Evolutionary conservation across 1,140 invertebrate genomes (phyloP).

Genomic region (Caenorhabditis brenneri): DNA sequence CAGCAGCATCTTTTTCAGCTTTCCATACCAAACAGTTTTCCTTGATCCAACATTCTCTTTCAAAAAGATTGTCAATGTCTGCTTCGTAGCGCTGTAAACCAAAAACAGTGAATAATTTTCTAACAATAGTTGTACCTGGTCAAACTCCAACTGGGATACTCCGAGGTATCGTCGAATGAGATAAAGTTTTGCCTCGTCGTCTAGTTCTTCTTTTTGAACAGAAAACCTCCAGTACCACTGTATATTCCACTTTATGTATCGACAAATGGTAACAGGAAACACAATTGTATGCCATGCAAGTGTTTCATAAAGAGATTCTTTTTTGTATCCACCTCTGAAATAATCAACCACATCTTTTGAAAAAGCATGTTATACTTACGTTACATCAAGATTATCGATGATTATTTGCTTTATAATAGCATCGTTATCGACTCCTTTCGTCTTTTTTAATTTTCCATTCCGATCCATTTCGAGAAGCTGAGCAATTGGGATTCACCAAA

Average conservation of each 20-base stretch:
- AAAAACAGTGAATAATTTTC: constrained; percentile 29
- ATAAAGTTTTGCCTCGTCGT: constrained; percentile 82
- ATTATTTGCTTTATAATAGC: constrained; percentile 81
- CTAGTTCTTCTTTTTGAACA: constrained; percentile 80
- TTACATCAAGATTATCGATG: constrained; percentile 87
- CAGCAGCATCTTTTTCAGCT: constrained; percentile 81
- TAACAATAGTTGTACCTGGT: too few relatives aligned
- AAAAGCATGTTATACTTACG: constrained; percentile 66
- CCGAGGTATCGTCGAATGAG: constrained; percentile 81
- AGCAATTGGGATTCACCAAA: background rate
- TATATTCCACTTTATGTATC: constrained; percentile 80
- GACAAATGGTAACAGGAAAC: constrained; percentile 78
- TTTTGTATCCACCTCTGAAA: constrained; percentile 82
- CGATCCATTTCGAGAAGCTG: constrained; percentile 72
- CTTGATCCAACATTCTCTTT: constrained; percentile 81
- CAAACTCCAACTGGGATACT: constrained; percentile 75
- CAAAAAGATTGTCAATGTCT: constrained; percentile 79
- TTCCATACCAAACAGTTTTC: constrained; percentile 83
- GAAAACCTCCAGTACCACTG: constrained; percentile 82
- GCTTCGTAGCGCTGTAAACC: constrained; percentile 77
- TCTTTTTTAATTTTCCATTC: constrained; percentile 75
- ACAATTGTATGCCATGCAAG: constrained; percentile 83
- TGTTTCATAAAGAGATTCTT: constrained; percentile 80
- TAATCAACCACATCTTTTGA: constrained; percentile 48
- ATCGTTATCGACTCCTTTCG: constrained; percentile 82